A percentile compares a stretch with the other conserved stretches of the same genome.
Evolutionary conservation across 2,113 vertebrate species (phyloP).

Genomic region (Salminus brasiliensis): DNA sequence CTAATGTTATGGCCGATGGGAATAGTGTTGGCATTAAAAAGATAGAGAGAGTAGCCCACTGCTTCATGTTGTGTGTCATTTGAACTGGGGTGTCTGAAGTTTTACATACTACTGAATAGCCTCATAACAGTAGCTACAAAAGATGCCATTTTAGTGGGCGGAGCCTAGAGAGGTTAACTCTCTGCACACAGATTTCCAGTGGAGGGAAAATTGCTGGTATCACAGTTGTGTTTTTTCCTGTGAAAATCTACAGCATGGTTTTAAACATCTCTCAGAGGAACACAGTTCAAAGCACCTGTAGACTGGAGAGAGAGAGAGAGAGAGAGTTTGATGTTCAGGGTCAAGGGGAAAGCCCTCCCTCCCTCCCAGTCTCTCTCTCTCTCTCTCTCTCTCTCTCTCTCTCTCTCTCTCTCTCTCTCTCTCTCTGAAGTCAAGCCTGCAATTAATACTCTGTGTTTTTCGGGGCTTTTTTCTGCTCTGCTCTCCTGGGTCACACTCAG

Average conservation of each 20-base stretch:
- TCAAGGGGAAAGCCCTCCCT: slow-evolving; percentile 27
- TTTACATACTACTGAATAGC: too few relatives aligned
- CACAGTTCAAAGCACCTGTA: neutral
- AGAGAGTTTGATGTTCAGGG: slow-evolving; percentile 7
- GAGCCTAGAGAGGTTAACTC: too few relatives aligned
- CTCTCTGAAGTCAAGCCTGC: slow-evolving; percentile 20
- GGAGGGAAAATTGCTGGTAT: neutral
- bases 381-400: neutral
- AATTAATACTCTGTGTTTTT: slow-evolving; percentile 46
- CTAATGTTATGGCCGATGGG: too few relatives aligned
- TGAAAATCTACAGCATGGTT: neutral
- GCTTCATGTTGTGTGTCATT: too few relatives aligned
- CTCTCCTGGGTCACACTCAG: slow-evolving; percentile 35
- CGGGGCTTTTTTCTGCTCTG: slow-evolving; percentile 5
- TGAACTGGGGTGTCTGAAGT: too few relatives aligned
- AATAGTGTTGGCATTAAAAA: too few relatives aligned
- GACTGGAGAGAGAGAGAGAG: neutral
- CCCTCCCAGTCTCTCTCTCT: slow-evolving; percentile 18
- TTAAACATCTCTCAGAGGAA: neutral
- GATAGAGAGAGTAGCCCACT: too few relatives aligned
- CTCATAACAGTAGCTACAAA: too few relatives aligned
- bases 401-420: slow-evolving; percentile 20
- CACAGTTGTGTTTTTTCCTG: neutral
- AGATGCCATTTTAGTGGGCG: too few relatives aligned
- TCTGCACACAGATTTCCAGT: neutral